Evolutionary conservation across 2,113 vertebrate species (phyloP).

Genomic region (Boleophthalmus pectinirostris): DNA sequence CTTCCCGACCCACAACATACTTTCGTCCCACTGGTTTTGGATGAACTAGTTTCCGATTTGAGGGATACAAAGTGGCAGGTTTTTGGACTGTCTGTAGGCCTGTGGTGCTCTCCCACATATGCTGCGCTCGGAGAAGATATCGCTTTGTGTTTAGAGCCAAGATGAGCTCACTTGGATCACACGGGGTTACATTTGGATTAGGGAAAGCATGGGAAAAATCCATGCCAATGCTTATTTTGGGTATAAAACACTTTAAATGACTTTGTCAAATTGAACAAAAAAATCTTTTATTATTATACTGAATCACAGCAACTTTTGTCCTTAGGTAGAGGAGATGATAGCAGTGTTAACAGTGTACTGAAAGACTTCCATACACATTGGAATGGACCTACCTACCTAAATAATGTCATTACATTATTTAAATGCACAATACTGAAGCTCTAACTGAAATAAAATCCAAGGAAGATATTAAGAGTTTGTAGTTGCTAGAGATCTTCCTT

Average conservation of each 20-base stretch:
- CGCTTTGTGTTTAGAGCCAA: conserved; percentile 13
- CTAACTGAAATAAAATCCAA: too few species aligned
- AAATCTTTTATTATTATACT: too few species aligned
- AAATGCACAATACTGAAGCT: too few species aligned
- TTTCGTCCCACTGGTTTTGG: conserved; percentile 28
- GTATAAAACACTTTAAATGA: neutral
- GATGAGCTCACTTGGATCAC: conserved; percentile 8
- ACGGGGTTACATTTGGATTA: neutral
- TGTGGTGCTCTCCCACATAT: conserved; percentile 2
- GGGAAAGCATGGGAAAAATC: neutral
- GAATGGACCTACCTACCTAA: neutral
- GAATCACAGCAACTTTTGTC: too few species aligned
- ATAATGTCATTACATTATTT: neutral
- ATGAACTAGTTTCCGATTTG: conserved; percentile 29
- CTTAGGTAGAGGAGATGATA: too few species aligned
- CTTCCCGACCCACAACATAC: conserved; percentile 48
- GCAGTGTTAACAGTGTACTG: too few species aligned
- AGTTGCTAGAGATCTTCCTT: too few species aligned
- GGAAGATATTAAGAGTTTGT: too few species aligned
- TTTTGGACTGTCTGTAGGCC: neutral
- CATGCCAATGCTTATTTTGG: neutral
- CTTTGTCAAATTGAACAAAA: neutral
- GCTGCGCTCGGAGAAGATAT: conserved; percentile 10
- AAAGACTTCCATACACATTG: too few species aligned
- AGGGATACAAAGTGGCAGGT: conserved; percentile 13